Evolutionary conservation across 2,888 invertebrate species (phyloP).

Genomic region (Orchesella flavescens): DNA sequence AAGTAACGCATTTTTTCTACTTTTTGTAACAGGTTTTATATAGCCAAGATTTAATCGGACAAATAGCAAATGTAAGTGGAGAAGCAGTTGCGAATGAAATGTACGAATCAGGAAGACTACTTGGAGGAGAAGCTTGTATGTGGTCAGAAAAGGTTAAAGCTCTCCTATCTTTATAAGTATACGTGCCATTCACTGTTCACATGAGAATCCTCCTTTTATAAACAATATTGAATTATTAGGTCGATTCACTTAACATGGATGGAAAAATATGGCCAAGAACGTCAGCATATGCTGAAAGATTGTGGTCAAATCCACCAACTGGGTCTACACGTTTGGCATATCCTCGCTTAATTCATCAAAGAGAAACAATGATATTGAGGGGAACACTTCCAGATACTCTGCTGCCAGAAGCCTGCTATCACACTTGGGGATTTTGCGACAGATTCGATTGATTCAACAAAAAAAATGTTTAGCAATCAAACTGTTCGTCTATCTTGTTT

Average conservation of each 20-base stretch:
- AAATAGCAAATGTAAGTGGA: constrained; percentile 41
- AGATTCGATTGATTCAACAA: constrained; percentile 31
- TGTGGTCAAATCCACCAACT: constrained; percentile 82
- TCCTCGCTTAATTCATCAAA: constrained; percentile 81
- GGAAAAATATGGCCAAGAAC: constrained; percentile 87
- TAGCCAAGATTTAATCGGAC: constrained; percentile 52
- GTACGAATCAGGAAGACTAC: constrained; percentile 73
- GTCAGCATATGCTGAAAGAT: constrained; percentile 86
- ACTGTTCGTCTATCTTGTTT: no score
- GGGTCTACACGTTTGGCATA: constrained; percentile 81
- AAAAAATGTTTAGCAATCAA: not conserved
- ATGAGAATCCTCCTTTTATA: not conserved
- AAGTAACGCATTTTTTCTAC: not conserved
- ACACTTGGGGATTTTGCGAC: constrained; percentile 69
- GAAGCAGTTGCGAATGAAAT: constrained; percentile 51
- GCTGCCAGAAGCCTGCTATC: constrained; percentile 86
- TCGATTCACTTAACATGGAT: constrained; percentile 81
- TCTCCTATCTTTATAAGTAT: not conserved
- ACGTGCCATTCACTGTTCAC: constrained; percentile 1
- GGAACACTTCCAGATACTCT: constrained; percentile 83
- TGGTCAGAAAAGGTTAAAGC: constrained; percentile 85
- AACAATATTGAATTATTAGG: constrained; percentile 69
- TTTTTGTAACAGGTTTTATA: constrained; percentile 39
- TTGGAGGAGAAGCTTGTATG: constrained; percentile 87
- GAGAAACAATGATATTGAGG: constrained; percentile 81